phyloP scores from a whole-genome alignment of 2,797 vertebrate genomes.

The Oreochromis mossambicus region DNA sequence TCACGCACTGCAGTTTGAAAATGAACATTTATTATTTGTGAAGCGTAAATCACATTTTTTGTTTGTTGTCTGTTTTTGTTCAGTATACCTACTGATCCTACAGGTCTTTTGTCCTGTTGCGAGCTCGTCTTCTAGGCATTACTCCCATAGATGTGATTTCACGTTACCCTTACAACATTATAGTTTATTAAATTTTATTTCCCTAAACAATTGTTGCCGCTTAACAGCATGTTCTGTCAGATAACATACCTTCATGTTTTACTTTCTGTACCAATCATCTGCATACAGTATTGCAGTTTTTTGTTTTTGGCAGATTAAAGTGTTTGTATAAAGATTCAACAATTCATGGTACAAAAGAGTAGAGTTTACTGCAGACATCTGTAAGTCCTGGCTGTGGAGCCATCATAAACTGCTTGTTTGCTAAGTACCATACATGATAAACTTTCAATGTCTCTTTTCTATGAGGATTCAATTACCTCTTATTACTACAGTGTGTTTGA shows the following conservation, averaged over 20 bases:
- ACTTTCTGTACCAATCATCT: background rate
- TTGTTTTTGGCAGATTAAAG: background rate
- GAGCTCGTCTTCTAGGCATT: background rate
- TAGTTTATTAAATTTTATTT: background rate
- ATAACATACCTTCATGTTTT: background rate
- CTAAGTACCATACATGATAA: background rate
- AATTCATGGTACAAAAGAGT: background rate
- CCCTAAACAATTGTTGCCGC: background rate
- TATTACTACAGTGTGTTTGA: constrained; percentile 4
- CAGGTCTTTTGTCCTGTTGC: background rate
- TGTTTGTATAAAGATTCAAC: background rate
- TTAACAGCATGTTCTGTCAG: background rate
- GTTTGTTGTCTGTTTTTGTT: background rate
- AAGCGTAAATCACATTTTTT: background rate
- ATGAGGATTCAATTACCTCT: background rate
- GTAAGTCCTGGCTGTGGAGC: background rate
- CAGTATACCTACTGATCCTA: background rate
- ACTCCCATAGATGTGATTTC: background rate
- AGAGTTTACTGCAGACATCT: background rate
- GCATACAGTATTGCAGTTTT: background rate
- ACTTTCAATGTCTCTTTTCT: background rate
- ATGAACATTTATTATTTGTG: background rate
- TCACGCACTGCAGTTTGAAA: background rate
- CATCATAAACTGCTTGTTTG: background rate
- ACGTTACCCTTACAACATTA: background rate